Base-by-base conservation (phyloP, 2,797 vertebrate species). In the Meriones psammophilus region DNA sequence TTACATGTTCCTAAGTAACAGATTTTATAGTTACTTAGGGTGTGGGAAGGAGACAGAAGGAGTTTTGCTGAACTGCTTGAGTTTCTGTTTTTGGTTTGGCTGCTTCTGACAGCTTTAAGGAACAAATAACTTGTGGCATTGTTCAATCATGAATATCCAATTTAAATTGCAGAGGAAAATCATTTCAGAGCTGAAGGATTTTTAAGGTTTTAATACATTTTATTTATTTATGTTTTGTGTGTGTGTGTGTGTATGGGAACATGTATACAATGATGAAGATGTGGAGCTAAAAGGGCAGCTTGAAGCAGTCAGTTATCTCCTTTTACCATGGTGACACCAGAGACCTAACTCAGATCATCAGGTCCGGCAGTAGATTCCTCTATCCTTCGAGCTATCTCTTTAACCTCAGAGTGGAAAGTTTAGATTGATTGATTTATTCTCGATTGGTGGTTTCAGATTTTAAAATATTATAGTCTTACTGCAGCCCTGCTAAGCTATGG, bases 1-100 rank as follows among this genome's bases (percentile, higher is more conserved):
- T 95, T 93, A 92, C 2, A 28, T 94, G 39, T 93, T 95, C 94
- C 96, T 88, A 89, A 91, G 46, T 84, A 24, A 64, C 86, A 93
- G 46, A 81, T 94, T 96, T 50, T 78, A 2, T 88, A 62, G 74
- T 74, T 56, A 92, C 42, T n/a, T 68, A 94, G 66, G 60, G 81
- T 15, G 3, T 80, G 80, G 66, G 86, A 96, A 96, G 68, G 62
- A 89, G 81, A 94, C 22, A 85, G 42, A 74, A 94, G 54, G 62
- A 64, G 7, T 86, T 92, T 86, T 93, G 39, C 56, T 96, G 56
- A 81, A 62, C 77, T 60, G 14, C 22, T 26, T 88, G 76, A 64
- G 42, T 68, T 60, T 83, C 94, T 88, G 58, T 91, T 39, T 97
- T 95, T 68, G 28, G 50, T 42, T 54, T 92, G 92, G 36, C 10